phyloP scores from a whole-genome alignment of 37 sponge, comb jelly and placozoan genomes.

The Beroe forskalii region DNA sequence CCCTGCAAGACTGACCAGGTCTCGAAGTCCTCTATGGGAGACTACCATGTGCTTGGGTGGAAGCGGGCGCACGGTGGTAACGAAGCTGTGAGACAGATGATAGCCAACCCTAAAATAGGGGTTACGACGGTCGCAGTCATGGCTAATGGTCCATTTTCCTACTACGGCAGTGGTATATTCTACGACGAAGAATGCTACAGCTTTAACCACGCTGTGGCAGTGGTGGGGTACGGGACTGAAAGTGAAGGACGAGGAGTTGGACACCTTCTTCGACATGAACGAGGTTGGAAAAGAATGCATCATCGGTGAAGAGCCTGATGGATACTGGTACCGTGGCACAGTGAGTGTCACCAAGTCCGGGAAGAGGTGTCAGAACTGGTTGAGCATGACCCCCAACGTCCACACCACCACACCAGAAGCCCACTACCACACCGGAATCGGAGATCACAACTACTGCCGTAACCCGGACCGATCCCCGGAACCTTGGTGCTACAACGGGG shows the following conservation, averaged over 20 bases:
- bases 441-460: neutral
- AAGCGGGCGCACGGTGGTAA: neutral
- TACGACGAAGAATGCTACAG: neutral
- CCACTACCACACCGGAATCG: neutral
- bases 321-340: neutral
- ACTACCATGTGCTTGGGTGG: neutral
- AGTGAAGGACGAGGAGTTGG: neutral
- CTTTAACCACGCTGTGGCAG: neutral
- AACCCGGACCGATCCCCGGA: neutral
- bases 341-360: neutral
- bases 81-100: neutral
- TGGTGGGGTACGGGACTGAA: neutral
- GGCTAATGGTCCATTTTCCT: neutral
- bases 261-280: neutral
- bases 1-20: neutral
- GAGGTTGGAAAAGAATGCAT: neutral
- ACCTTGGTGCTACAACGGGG: neutral
- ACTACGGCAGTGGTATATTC: neutral
- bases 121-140: neutral
- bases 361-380: neutral
- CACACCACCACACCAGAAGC: neutral
- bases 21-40: neutral
- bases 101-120: neutral
- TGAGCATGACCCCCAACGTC: neutral
- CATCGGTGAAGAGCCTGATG: neutral